Percentiles rank a stretch among this genome's conserved stretches.
These are phyloP conservation scores for Caracal caracal DNA, from an alignment of 2,113 vertebrate species.

Conservation along the genomic window DNA sequence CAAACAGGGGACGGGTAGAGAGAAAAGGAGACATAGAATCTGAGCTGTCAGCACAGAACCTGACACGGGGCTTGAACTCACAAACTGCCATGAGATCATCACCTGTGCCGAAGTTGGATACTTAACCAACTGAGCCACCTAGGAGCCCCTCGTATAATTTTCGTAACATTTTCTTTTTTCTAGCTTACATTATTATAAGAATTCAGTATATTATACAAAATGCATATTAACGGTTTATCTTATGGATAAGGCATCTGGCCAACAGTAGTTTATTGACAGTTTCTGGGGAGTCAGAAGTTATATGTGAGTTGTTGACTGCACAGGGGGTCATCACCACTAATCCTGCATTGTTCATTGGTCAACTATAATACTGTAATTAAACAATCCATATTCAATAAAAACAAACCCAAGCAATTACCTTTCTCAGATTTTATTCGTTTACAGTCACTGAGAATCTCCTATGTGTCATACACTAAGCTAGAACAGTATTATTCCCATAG, in stretches of 20 bases:
- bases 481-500: neutral
- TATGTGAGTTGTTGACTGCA: neutral
- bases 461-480: neutral
- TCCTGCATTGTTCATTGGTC: neutral
- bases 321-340: neutral
- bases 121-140: too few species aligned
- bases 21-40: too few species aligned
- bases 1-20: too few species aligned
- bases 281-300: neutral
- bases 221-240: neutral
- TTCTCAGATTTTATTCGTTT: constrained; percentile 7
- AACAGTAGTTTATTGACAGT: neutral
- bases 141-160: neutral
- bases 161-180: neutral
- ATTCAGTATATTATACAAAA: neutral
- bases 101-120: too few species aligned
- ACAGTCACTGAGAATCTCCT: neutral
- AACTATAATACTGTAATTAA: neutral
- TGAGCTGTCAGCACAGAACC: too few species aligned
- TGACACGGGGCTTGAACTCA: too few species aligned
- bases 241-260: neutral
- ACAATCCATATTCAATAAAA: constrained; percentile 20
- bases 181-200: neutral
- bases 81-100: too few species aligned
- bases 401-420: neutral